Evolutionary conservation across 2,888 invertebrate genomes (phyloP), one percentile per base, ranked within the genome.

Genomic region (Plusia festucae): DNA sequence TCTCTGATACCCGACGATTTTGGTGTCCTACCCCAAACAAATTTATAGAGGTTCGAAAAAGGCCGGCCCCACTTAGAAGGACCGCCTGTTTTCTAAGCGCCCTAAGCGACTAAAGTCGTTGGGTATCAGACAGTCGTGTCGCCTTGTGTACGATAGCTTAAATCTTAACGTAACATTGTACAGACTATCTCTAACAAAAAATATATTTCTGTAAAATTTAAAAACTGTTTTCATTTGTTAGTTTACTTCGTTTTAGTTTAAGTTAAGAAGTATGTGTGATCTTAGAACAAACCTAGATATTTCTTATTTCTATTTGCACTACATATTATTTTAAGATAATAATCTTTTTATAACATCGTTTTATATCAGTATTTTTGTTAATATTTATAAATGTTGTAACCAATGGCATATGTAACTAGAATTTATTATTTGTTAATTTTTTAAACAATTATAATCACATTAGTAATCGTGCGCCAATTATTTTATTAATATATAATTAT

Each of bases 381-480:
- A 78, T 81, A 74, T 81, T 81, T 81, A 81, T 81, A 76, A 81
- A 76, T 78, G 81, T 81, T 81, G 78, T 80, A 81, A 78, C 74
- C 78, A 66, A 74, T 76, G 67, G 71, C 78, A 68, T 76, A 64
- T 76, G 53, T 78, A 78, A 74, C 54, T 72, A 79, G 78, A 84
- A 81, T 83, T 83, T 83, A 83, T 83, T 65, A 77, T 79, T 79
- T 82, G 81, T 79, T 79, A 78, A 64, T 77, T 80, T 71, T 63
- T 73, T 62, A 62, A 74, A 73, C 60, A 73, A 68, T 71, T 70
- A 74, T 65, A 77, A 82, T 80, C 71, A 77, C 73, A 82, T 74
- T 70, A 69, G 56, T 60, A 70, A 68, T 67, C 63, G 32, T 59
- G 65, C 40, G 52, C 40, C 44, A 65, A 64, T 63, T 62, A 55